A percentile compares a stretch with the other conserved stretches of the same genome.
phyloP scores from a whole-genome alignment of 1,140 invertebrate species.

The Plectrocnemia conspersa region DNA sequence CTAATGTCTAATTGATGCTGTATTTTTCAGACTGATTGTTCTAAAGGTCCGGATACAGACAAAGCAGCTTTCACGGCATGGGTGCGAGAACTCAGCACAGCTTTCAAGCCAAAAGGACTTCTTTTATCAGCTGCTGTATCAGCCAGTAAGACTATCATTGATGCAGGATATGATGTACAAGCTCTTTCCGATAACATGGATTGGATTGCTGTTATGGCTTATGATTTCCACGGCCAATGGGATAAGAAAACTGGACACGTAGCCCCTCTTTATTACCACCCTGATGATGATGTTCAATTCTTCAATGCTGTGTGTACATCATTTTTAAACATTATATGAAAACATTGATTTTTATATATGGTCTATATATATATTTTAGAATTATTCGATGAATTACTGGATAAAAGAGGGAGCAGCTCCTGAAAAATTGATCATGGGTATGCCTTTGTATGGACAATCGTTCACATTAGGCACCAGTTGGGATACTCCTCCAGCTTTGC shows the following conservation, averaged over 20 bases:
- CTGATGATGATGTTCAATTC: conserved; percentile 69
- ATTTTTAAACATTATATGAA: neutral
- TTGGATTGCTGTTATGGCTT: conserved; percentile 85
- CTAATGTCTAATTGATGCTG: conserved; percentile 4
- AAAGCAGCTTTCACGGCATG: conserved; percentile 71
- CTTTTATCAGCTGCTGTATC: conserved; percentile 80
- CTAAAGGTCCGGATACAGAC: conserved; percentile 75
- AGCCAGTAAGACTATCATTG: conserved; percentile 82
- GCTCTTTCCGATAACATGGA: conserved; percentile 69
- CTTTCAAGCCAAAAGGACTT: conserved; percentile 67
- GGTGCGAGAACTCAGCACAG: conserved; percentile 67
- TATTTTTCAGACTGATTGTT: conserved; percentile 66
- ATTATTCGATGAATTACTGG: conserved; percentile 86
- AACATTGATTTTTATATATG: neutral
- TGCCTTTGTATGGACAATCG: conserved; percentile 86
- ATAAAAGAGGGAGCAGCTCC: conserved; percentile 74
- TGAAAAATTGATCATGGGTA: conserved; percentile 79
- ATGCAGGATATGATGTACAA: conserved; percentile 79
- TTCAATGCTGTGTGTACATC: conserved; percentile 50
- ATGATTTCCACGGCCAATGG: conserved; percentile 88
- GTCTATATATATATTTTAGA: conserved; percentile 52
- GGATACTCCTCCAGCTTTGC: conserved; percentile 35
- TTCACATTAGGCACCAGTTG: conserved; percentile 60
- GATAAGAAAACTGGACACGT: conserved; percentile 86
- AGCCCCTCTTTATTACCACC: conserved; percentile 75